phyloP scores from a whole-genome alignment of 2,113 vertebrate species.

The Hippopotamus amphibius region DNA sequence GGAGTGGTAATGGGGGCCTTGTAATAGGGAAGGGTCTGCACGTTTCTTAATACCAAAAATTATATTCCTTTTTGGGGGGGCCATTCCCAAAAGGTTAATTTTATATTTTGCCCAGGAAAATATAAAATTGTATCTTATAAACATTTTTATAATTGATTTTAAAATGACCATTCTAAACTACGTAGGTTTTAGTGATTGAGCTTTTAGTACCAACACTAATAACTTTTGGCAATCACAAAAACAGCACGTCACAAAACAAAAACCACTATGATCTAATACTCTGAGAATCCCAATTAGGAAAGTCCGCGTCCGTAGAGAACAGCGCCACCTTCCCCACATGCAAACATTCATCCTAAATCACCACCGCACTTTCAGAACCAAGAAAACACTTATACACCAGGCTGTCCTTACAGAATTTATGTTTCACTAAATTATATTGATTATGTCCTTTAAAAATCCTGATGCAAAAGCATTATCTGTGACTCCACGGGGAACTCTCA shows the following conservation, averaged over 20 bases:
- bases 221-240: background rate
- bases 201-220: background rate
- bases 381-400: background rate
- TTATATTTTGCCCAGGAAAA: background rate
- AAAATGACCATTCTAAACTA: constrained; percentile 51
- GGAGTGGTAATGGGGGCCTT: background rate
- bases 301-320: background rate
- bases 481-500: too few species aligned
- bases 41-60: background rate
- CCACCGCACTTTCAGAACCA: background rate
- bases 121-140: background rate
- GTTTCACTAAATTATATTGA: background rate
- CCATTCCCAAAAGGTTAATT: constrained; percentile 15
- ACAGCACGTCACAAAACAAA: background rate
- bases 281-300: background rate
- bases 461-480: background rate
- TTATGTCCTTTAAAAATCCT: constrained; percentile 28
- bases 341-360: background rate
- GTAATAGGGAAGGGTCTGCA: background rate
- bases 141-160: constrained; percentile 17
- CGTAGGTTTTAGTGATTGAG: constrained; percentile 27
- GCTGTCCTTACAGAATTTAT: background rate
- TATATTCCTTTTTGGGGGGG: background rate
- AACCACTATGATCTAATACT: background rate
- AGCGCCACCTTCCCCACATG: background rate